These are phyloP conservation scores for Pungitius pungitius DNA, from an alignment of 2,113 vertebrate genomes.

Conservation along the genomic window DNA sequence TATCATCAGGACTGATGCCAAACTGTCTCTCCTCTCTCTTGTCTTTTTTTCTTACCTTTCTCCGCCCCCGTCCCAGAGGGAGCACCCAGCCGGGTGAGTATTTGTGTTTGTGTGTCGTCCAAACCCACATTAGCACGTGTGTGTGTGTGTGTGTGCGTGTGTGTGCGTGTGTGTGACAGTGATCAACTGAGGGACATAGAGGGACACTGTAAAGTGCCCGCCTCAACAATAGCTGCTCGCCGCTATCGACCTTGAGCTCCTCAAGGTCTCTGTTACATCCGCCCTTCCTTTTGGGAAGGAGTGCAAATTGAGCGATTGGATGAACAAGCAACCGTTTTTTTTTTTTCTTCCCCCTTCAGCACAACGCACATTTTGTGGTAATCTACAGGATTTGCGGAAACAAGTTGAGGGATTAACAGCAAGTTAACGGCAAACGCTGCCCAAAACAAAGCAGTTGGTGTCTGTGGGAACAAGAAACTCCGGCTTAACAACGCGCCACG, in stretches of 20 bases:
- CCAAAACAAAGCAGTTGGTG: constrained; percentile 11
- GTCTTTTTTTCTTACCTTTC: constrained; percentile 30
- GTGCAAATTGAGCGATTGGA: constrained; percentile 39
- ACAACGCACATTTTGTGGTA: constrained; percentile 36
- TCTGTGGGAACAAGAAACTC: constrained; percentile 6
- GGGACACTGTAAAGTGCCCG: constrained; percentile 46
- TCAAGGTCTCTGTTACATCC: constrained; percentile 44
- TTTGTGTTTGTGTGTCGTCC: constrained; percentile 42
- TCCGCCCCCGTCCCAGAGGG: constrained; percentile 76
- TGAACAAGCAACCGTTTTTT: constrained; percentile 53
- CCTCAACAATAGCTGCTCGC: constrained; percentile 48
- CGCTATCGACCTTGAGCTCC: constrained; percentile 61
- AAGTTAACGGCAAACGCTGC: constrained; percentile 11
- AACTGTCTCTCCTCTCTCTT: constrained; percentile 55
- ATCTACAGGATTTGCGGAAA: constrained; percentile 44
- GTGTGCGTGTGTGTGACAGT: constrained; percentile 39
- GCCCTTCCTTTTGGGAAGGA: too few species aligned
- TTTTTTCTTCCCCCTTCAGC: too few species aligned
- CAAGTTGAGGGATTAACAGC: constrained; percentile 42
- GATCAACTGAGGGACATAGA: constrained; percentile 58
- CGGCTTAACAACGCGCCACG: background rate
- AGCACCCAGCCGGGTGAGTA: constrained; percentile 85
- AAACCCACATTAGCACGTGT: constrained; percentile 29
- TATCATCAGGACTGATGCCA: constrained; percentile 79
- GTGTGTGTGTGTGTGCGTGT: constrained; percentile 43